These are phyloP conservation scores for Drosophila borborema DNA, from an alignment of 2,888 invertebrate species.

Conservation along the genomic window DNA sequence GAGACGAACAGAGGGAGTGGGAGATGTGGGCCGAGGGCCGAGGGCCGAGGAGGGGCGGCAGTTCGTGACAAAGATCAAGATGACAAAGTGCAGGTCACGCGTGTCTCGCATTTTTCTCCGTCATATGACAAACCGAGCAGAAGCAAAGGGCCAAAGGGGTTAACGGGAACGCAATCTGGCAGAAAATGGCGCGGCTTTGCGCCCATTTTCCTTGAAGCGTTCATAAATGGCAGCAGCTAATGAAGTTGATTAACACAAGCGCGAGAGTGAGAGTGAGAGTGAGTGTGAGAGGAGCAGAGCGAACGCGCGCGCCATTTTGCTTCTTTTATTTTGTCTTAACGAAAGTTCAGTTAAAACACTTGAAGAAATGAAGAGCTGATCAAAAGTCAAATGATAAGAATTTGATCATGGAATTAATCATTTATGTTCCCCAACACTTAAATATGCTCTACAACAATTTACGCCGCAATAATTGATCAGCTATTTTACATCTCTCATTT, in stretches of 20 bases:
- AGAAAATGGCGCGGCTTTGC: slow-evolving; percentile 43
- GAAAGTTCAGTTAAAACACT: not conserved
- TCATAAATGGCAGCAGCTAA: slow-evolving; percentile 16
- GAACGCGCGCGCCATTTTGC: not conserved
- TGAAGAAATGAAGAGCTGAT: not conserved
- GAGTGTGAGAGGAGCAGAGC: not conserved
- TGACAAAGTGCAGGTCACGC: slow-evolving; percentile 74
- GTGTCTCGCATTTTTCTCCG: slow-evolving; percentile 60
- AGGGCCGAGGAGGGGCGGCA: not conserved
- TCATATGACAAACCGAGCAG: slow-evolving; percentile 21
- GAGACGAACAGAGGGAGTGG: not conserved
- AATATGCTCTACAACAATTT: not conserved
- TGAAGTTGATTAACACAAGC: slow-evolving; percentile 28
- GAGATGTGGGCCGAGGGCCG: not conserved
- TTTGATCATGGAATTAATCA: too few relatives aligned
- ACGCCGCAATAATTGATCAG: not conserved
- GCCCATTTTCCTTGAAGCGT: slow-evolving; percentile 28
- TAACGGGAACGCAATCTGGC: slow-evolving; percentile 18
- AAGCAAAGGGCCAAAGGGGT: not conserved
- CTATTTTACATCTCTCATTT: not conserved
- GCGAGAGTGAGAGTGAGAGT: not conserved
- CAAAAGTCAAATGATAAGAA: not conserved
- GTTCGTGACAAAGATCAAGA: slow-evolving; percentile 65
- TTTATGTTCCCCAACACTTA: not conserved
- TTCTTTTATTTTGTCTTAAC: not conserved